Conservation (phyloP, 2,888 invertebrate genomes). For the Deroplatys truncata region DNA sequence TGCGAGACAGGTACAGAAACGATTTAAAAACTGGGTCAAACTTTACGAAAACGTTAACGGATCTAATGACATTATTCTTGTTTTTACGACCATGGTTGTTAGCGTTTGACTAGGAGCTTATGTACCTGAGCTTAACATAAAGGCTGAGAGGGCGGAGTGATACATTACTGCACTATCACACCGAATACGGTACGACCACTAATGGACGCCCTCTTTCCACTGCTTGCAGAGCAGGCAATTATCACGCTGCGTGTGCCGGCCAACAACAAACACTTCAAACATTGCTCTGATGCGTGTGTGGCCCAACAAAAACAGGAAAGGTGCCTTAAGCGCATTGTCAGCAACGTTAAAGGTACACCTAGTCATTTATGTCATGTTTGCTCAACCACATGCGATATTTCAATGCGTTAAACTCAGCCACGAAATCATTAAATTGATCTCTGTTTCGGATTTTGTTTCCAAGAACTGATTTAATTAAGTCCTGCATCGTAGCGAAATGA, state of each 20-base stretch:
- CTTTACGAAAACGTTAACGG: not conserved
- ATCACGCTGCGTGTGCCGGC: not conserved
- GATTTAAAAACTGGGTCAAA: too few species aligned
- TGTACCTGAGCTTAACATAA: too few species aligned
- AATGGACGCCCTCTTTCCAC: not conserved
- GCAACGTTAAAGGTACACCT: not conserved
- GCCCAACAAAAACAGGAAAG: not conserved
- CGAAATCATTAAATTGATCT: too few species aligned
- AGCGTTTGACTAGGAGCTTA: not conserved
- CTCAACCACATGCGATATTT: not conserved
- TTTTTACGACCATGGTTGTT: not conserved
- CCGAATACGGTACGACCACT: not conserved
- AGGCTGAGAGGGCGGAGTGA: not conserved
- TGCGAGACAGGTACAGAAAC: too few species aligned
- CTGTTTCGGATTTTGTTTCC: too few species aligned
- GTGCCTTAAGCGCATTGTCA: not conserved
- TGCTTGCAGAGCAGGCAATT: not conserved
- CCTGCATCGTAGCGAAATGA: too few species aligned
- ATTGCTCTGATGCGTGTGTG: not conserved
- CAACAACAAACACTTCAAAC: not conserved
- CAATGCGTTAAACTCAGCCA: too few species aligned
- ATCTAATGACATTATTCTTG: not conserved
- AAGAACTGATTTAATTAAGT: too few species aligned
- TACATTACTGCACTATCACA: not conserved
- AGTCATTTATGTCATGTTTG: not conserved